A percentile compares a stretch with the other conserved stretches of the same genome.
phyloP scores from a whole-genome alignment of 53 echinoderm and acorn worm species.

The Hippasteria phrygiana region DNA sequence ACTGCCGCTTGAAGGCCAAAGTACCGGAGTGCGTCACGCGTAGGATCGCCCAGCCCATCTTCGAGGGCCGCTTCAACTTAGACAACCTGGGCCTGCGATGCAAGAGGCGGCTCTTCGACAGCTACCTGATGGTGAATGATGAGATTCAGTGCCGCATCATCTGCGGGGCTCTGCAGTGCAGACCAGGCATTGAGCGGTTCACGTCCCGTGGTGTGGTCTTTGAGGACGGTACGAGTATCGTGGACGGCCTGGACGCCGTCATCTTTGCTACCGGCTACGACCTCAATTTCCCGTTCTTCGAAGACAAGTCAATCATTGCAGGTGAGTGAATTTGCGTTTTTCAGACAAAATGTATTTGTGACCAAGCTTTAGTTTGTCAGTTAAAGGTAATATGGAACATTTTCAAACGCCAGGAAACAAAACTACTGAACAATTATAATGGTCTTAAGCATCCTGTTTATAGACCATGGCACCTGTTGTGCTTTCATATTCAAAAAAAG shows the following conservation, averaged over 20 bases:
- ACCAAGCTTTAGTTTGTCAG: too few species aligned
- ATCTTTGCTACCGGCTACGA: slow-evolving; percentile 91
- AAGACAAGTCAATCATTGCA: slow-evolving; percentile 44
- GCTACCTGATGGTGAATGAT: slow-evolving; percentile 87
- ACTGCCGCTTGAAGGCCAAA: slow-evolving; percentile 68
- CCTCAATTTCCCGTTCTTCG: slow-evolving; percentile 71
- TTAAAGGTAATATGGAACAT: too few species aligned
- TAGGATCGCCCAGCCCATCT: slow-evolving; percentile 50
- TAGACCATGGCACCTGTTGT: too few species aligned
- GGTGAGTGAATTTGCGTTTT: not conserved
- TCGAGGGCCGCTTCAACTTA: slow-evolving; percentile 67
- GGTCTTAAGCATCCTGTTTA: too few species aligned
- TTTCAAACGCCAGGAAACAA: too few species aligned
- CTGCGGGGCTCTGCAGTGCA: slow-evolving; percentile 82
- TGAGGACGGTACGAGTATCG: slow-evolving; percentile 81
- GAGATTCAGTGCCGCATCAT: slow-evolving; percentile 79
- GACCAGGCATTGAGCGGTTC: slow-evolving; percentile 82
- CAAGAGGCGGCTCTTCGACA: slow-evolving; percentile 72
- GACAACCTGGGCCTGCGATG: slow-evolving; percentile 80
- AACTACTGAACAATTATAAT: too few species aligned
- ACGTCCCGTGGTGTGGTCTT: slow-evolving; percentile 80
- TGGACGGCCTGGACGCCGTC: slow-evolving; percentile 78
- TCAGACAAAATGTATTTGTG: too few species aligned
- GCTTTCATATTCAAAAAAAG: too few species aligned
- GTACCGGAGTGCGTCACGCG: slow-evolving; percentile 68